Base-by-base conservation (phyloP, 2,797 vertebrate genomes). In the Gila robusta region DNA sequence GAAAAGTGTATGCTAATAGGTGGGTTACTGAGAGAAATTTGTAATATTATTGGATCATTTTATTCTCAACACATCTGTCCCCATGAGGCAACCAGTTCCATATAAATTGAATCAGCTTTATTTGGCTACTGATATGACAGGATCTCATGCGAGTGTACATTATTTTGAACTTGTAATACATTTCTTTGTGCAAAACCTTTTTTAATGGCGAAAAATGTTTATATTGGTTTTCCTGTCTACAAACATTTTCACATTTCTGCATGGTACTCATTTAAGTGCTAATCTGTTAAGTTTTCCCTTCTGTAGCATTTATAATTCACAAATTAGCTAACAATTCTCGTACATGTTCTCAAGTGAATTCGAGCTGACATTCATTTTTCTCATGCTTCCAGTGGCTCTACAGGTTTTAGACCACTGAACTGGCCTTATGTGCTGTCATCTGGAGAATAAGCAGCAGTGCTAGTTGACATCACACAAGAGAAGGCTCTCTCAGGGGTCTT, bases 391-490 rank as follows among this genome's bases (percentile, higher is more conserved):
- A 73, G 49, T 49, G 69, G 39, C 54, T 39, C 79, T 82, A 66
- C 47, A 69, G 82, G 56, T 21, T 86, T 90, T 78, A 86, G 67
- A 85, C 76, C 37, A 23, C 35, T 83, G 17, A 69, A 72, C 78
- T 79, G 67, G 39, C 49, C 82, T 85, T 56, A 66, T 73, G 83
- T 79, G 76, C 49, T 84, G 84, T 89, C 82, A 23, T 81, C 79
- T 81, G 82, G 70, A 84, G 79, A 78, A 69, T 67, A 69, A 73
- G 37, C 66, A 83, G 72, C 54, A 80, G 78, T 59, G 72, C 72
- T 83, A 41, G 70, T 87, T 88, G 88, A 84, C 83, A 83, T 88
- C 85, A 88, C 83, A 39, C 85, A 82, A 56, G 81, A 87, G 85
- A 90, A 64, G 37, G 49, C 80, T 32, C 67, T 87, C 85, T 84